Base-by-base conservation (phyloP, 1,140 invertebrate genomes). In the Arctopsyche grandis region DNA sequence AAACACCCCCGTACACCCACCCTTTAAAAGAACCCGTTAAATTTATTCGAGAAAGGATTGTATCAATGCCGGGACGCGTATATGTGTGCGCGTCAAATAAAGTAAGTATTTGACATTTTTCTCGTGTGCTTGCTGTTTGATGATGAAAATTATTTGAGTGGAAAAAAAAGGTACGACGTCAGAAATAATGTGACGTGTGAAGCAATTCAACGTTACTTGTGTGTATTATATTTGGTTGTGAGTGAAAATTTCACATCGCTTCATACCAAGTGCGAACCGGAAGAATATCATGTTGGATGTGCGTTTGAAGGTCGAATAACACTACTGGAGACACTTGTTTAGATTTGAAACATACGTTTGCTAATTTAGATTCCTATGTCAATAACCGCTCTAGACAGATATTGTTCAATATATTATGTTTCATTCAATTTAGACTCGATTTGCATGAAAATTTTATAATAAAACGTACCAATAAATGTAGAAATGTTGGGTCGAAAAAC, bases 101-200 rank as follows among this genome's bases (percentile, higher is more conserved):
- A 66, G 56, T 60, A 9, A 19, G 16, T 52, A 22, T 26, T 14
- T 29, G 63, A 66, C 63, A 14, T 66, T 66, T 66, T 66, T 66
- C 63, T 9, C 63, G 48, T 14, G 29, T 60, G n/a, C 29, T 14
- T 69, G 19, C 24, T n/a, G 16, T 69, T 69, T 29, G 24, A 46
- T 46, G 69, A 71, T 44, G 44, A 71, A 38, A 71, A 46, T 71
- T 48, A 12, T 38, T 71, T 71, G 69, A 74, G 71, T 46, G 71
- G 71, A 74, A 74, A 48, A 74, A 74, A 56, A 56, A 74, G 44
- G 48, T 56, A 29, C 10, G 44, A 56, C 48, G 24, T 48, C 22
- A 52, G 19, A 56, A 24, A n/a, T 74, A 74, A 74, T 74, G 19
- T 74, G 71, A 74, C 71, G 38, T 7, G 46, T 16, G 71, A 74